phyloP scores from a whole-genome alignment of 2,888 invertebrate species.

The Mayetiola destructor region DNA sequence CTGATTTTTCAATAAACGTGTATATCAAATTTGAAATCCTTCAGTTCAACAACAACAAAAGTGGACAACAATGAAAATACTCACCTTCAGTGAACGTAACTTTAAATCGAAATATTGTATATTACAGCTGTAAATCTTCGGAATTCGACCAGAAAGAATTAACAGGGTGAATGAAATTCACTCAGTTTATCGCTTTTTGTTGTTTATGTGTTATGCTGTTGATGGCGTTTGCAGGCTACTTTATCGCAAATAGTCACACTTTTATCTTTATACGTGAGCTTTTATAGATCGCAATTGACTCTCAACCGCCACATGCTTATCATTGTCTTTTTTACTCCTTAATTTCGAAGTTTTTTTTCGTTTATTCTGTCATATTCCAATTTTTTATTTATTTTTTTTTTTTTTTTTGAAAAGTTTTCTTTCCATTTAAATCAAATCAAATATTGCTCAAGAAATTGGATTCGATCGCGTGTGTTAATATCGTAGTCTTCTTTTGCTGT shows the following conservation, averaged over 20 bases:
- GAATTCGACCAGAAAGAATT: too few species aligned
- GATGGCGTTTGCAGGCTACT: neutral
- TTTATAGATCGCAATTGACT: slow-evolving; percentile 2
- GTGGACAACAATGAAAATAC: too few species aligned
- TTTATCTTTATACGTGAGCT: neutral
- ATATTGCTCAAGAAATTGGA: neutral
- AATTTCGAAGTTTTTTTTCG: neutral
- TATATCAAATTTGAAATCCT: too few species aligned
- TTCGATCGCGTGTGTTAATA: neutral
- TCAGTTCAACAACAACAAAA: too few species aligned
- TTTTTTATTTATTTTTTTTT: neutral
- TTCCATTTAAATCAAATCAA: neutral
- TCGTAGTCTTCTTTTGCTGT: neutral
- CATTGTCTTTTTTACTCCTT: neutral
- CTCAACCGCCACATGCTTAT: neutral
- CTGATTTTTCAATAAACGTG: too few species aligned
- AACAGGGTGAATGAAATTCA: too few species aligned
- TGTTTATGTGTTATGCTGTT: neutral
- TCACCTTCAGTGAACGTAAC: too few species aligned
- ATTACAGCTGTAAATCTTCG: too few species aligned
- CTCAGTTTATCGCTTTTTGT: neutral
- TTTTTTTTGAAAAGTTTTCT: too few species aligned
- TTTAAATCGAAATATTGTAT: too few species aligned
- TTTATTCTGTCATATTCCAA: neutral
- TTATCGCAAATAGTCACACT: slow-evolving; percentile 1